Evolutionary conservation across 1,140 invertebrate species (phyloP).

Genomic region (Marisa cornuarietis): DNA sequence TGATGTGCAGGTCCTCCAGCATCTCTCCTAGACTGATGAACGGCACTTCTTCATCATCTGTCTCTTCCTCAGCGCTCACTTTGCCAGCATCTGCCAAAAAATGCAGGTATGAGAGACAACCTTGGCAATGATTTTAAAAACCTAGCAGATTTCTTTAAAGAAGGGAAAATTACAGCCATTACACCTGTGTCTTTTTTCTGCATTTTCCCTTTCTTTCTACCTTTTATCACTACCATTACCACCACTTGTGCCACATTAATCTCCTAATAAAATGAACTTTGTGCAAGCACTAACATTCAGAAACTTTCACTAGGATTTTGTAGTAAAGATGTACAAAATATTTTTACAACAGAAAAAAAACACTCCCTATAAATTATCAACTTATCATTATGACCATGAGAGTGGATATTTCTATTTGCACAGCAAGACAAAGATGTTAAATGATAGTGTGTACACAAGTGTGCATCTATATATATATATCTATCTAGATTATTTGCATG

Average conservation of each 20-base stretch:
- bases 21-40: constrained; percentile 95
- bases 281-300: no score
- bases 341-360: no score
- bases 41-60: constrained; percentile 77
- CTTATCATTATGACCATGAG: no score
- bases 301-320: no score
- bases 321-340: no score
- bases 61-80: constrained; percentile 63
- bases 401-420: not conserved
- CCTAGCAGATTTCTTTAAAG: not conserved
- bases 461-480: not conserved
- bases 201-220: no score
- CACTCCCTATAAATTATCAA: no score
- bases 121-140: not conserved
- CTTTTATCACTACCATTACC: no score
- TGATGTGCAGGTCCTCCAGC: constrained; percentile 86
- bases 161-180: not conserved
- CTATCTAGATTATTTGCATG: no score
- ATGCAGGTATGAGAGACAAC: not conserved
- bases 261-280: no score
- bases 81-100: constrained; percentile 57
- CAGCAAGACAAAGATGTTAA: not conserved
- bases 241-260: no score
- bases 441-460: not conserved
- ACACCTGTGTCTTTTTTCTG: no score